Evolutionary conservation across 2,797 vertebrate genomes (phyloP).

Genomic region (Falco peregrinus): DNA sequence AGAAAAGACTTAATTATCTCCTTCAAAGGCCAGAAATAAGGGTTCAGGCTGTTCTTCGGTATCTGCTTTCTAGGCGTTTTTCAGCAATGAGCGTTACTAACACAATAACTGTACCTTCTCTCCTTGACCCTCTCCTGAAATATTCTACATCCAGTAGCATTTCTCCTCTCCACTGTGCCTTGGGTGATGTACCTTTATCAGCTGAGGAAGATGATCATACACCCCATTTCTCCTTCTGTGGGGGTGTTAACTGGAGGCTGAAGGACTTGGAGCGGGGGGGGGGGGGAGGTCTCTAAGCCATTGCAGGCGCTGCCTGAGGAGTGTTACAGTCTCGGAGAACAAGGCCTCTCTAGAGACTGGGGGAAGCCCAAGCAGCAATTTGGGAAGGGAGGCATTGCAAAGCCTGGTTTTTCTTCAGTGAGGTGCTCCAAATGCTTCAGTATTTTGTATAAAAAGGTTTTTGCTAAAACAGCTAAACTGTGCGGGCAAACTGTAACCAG

Average conservation of each 20-base stretch:
- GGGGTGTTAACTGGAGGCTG: not conserved
- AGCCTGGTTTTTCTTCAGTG: not conserved
- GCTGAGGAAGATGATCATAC: not conserved
- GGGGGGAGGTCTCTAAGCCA: not conserved
- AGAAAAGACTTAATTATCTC: not conserved
- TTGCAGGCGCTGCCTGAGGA: not conserved
- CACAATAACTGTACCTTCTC: not conserved
- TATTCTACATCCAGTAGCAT: rapidly evolving
- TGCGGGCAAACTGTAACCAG: not conserved
- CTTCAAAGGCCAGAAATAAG: not conserved
- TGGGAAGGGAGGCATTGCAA: not conserved
- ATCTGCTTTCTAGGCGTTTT: not conserved
- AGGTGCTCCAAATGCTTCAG: rapidly evolving
- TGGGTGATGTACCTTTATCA: not conserved
- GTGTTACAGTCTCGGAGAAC: rapidly evolving
- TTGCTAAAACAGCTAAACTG: not conserved
- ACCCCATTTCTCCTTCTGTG: not conserved
- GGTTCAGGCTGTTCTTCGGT: not conserved
- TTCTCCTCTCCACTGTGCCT: not conserved
- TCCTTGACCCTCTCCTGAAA: not conserved
- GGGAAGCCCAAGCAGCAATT: not conserved
- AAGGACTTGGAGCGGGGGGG: not conserved
- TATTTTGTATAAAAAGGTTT: not conserved
- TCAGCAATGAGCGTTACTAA: not conserved
- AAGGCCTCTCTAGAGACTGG: not conserved